Base-by-base conservation (phyloP, 2,888 invertebrate genomes). In the Crossocerus cetratus region DNA sequence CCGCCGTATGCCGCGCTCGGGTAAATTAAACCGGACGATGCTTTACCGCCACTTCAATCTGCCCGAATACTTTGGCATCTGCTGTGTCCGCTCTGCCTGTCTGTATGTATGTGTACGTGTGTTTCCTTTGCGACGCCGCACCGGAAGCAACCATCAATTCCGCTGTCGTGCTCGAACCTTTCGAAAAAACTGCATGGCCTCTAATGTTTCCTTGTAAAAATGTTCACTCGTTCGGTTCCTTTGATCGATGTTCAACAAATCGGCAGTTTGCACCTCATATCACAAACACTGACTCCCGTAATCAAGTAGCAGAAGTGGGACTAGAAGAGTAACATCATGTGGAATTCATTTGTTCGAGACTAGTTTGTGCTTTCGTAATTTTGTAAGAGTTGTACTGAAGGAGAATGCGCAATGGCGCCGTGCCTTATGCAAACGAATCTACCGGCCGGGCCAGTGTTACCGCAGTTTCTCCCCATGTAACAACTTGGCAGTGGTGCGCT, bases 11-110 rank as follows among this genome's bases (percentile, higher is more conserved):
- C 32, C 11, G 21, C 62, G 56, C 72, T 72, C 70, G 68, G 57
- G 67, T 61, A 64, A 68, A 74, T 73, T 72, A 79, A 74, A 59
- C 67, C 20, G 16, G 53, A 65, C 64, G 65, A 60, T 69, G 60
- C 63, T 62, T 57, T 49, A 18, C 42, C 23, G 44, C 21, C 69
- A 57, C 69, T 68, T 65, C 60, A 45, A 66, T 62, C 69, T 63
- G 44, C 22, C 8, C 8, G 32, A 32, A 32, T 32, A 32, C 32
- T 32, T 32, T 32, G 32, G 32, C 32, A 32, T 32, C 32, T 14
- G 18, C 18, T 3, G 58, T 21, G 16, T 42, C 14, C 23, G 14
- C 13, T 8, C 20, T 3, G 11, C 43, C 11, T 44, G 54, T 43
- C 16, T 45, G 21, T 55, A 55, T 73, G 11, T 32, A 1, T 2